Base-by-base conservation (phyloP, 2,888 invertebrate species). In the Drosophila pegasa region DNA sequence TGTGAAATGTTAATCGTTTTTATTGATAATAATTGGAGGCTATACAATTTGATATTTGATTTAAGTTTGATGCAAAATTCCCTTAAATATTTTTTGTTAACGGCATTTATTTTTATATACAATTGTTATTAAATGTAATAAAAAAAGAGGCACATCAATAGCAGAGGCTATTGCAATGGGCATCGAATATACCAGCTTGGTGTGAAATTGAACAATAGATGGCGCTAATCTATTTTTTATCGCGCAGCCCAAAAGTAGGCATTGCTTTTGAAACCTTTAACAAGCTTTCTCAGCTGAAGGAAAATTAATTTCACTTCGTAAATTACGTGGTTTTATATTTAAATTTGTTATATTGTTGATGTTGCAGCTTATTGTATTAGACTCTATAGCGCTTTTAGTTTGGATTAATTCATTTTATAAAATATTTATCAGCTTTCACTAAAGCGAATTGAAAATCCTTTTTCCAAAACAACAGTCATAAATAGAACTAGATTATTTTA, bases 161-260 rank as follows among this genome's bases (percentile, higher is more conserved):
- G 25, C 25, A 3, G 3, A 4, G 6, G 25, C 40, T 14, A 18
- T 14, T 22, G 22, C 3, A 22, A 2, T 43, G 18, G 8, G n/a
- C 2, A 12, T 40, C n/a, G 0, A n/a, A 18, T 9, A 12, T 1
- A 10, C 9, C 25, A 14, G 33, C 16, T 22, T 4, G 8, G 0
- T 0, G 22, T 14, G 2, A 31, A 18, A 22, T 33, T 8, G 60
- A 70, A 6, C 55, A 6, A 2, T 59, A 71, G 74, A 62, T 74
- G 74, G 66, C 65, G 70, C 54, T 5, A 22, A 0, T 0, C 0
- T 2, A 1, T 6, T 22, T 22, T 47, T 6, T 27, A 2, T 1
- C 0, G 0, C 0, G 0, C 2, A 10, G 43, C 67, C 48, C n/a
- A 27, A 57, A 62, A 59, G 74, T 62, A 67, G 54, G 59, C 66